Conservation (phyloP, 2,888 invertebrate species). For the Pardosa pseudoannulata region DNA sequence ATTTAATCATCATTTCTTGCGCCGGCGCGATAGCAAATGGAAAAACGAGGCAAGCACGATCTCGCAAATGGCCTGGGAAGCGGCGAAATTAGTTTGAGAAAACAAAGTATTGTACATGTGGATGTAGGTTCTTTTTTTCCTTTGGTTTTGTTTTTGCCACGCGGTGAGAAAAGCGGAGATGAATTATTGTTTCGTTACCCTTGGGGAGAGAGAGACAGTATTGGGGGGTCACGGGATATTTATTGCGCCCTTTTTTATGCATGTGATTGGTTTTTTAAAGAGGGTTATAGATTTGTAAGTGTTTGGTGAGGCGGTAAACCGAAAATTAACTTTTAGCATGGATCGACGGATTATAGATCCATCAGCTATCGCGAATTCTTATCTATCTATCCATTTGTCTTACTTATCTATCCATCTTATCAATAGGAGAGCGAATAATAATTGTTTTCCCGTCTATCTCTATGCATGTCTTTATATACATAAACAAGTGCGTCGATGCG, state of each 20-base stretch:
- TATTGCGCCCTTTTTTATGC: not conserved
- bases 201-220: not conserved
- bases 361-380: no score
- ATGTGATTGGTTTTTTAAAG: not conserved
- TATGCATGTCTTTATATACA: no score
- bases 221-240: not conserved
- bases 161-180: not conserved
- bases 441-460: no score
- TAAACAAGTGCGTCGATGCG: no score
- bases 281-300: not conserved
- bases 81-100: constrained; percentile 52
- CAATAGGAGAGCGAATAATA: no score
- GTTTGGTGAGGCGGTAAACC: not conserved
- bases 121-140: no score
- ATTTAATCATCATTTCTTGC: constrained; percentile 67
- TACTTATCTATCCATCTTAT: no score
- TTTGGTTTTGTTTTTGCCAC: no score
- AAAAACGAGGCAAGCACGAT: constrained; percentile 58
- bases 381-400: no score
- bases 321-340: not conserved
- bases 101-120: constrained; percentile 63
- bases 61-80: constrained; percentile 41
- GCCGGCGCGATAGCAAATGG: constrained; percentile 39
- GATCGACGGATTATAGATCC: not conserved
- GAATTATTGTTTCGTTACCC: constrained; percentile 60